phyloP scores from a whole-genome alignment of 2,888 invertebrate species.

The Diadromus collaris region DNA sequence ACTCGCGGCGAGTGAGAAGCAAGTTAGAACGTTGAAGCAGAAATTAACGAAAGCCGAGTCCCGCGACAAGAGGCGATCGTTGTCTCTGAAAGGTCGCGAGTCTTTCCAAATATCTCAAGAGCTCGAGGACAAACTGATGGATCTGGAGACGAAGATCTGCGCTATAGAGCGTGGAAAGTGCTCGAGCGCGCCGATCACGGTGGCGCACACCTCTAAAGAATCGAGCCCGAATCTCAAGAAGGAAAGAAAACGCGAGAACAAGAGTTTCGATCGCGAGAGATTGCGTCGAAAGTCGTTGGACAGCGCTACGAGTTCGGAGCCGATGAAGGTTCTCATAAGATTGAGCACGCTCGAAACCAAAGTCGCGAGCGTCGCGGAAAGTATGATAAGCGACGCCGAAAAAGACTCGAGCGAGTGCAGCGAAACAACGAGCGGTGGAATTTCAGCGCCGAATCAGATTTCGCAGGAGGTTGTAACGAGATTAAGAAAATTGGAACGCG shows the following conservation, averaged over 20 bases:
- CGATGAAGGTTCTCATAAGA: constrained; percentile 90
- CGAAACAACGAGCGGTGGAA: constrained; percentile 67
- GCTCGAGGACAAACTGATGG: constrained; percentile 91
- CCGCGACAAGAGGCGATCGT: constrained; percentile 89
- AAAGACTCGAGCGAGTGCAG: constrained; percentile 77
- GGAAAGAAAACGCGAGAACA: constrained; percentile 74
- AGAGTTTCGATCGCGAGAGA: constrained; percentile 79
- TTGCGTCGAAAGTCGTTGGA: constrained; percentile 89
- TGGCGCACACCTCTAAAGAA: constrained; percentile 82
- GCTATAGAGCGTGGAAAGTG: constrained; percentile 83
- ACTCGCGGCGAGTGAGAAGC: constrained; percentile 90
- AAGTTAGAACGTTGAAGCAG: constrained; percentile 89
- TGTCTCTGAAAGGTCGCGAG: constrained; percentile 92
- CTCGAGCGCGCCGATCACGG: constrained; percentile 80
- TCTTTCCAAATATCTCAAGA: constrained; percentile 91
- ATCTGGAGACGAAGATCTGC: constrained; percentile 89
- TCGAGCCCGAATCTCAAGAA: constrained; percentile 82
- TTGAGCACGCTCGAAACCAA: constrained; percentile 90
- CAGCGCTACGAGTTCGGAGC: constrained; percentile 89
- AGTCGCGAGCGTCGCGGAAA: constrained; percentile 82
- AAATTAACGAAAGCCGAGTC: constrained; percentile 90
- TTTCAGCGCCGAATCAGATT: constrained; percentile 69
- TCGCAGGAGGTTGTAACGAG: constrained; percentile 73
- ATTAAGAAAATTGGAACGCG: constrained; percentile 73
- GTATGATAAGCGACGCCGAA: constrained; percentile 72